phyloP scores from a whole-genome alignment of 2,888 invertebrate species.

The Epirrita christyi region DNA sequence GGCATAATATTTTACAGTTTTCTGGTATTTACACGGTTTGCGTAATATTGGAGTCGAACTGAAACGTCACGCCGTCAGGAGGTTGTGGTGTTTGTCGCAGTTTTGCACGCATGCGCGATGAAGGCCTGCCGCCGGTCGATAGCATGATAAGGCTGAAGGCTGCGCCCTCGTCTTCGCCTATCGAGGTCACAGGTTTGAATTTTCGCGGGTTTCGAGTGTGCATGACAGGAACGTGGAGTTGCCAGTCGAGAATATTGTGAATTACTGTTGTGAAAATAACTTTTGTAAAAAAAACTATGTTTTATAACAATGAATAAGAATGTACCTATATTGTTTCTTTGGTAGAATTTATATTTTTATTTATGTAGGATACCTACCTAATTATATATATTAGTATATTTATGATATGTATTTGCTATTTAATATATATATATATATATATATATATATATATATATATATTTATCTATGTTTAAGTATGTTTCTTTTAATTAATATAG shows the following conservation, averaged over 20 bases:
- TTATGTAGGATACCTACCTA: no score
- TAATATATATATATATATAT: no score
- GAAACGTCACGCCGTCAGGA: conserved; percentile 63
- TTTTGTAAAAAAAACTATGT: no score
- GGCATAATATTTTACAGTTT: conserved; percentile 51
- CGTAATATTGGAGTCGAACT: conserved; percentile 50
- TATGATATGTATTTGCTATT: no score
- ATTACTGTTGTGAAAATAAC: no score
- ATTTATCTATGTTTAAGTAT: no score
- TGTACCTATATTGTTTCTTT: no score
- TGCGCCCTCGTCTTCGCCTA: conserved; percentile 57
- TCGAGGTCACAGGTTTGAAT: conserved; percentile 49
- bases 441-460: no score
- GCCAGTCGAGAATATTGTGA: not conserved
- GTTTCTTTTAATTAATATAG: no score
- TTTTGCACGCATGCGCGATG: conserved; percentile 69
- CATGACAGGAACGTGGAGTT: not conserved
- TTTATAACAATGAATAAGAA: no score
- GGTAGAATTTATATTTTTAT: no score
- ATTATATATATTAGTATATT: no score
- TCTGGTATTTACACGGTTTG: conserved; percentile 67
- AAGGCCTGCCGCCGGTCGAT: conserved; percentile 62
- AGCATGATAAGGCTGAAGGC: conserved; percentile 67
- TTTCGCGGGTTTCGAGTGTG: not conserved
- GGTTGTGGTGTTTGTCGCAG: conserved; percentile 62